Percentiles rank a stretch among this genome's conserved stretches.
Evolutionary conservation across 2,797 vertebrate genomes (phyloP).

Genomic region (Sciurus carolinensis): DNA sequence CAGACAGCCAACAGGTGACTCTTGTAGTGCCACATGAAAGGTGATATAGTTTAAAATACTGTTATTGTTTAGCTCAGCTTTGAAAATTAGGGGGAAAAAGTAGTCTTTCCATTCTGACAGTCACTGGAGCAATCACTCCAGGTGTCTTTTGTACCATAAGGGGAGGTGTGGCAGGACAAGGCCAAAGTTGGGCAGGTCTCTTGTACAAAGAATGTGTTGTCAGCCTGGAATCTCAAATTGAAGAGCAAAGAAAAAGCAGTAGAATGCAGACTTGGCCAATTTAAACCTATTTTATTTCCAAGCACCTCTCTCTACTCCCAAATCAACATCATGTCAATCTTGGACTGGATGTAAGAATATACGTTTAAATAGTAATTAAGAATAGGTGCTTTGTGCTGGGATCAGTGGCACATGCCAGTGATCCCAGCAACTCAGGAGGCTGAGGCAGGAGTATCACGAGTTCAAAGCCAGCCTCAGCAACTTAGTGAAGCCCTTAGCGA

Average conservation of each 20-base stretch:
- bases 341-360: background rate
- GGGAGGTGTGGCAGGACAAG: background rate
- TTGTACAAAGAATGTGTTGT: background rate
- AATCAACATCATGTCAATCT: background rate
- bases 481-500: too few species aligned
- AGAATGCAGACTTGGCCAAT: background rate
- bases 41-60: conserved; percentile 8
- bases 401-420: too few species aligned
- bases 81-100: conserved; percentile 36
- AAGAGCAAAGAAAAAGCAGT: background rate
- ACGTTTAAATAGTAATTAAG: background rate
- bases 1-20: background rate
- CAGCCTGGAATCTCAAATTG: background rate
- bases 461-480: too few species aligned
- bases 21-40: conserved; percentile 21
- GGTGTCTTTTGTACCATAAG: conserved; percentile 25
- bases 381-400: background rate
- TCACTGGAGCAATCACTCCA: background rate
- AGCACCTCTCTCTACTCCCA: background rate
- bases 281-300: background rate
- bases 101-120: conserved; percentile 2
- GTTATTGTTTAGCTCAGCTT: conserved; percentile 43
- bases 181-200: background rate
- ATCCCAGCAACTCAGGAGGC: too few species aligned
- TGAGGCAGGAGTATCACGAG: too few species aligned